These are phyloP conservation scores for Mirza zaza DNA, from an alignment of 2,113 vertebrate species.

Conservation along the genomic window DNA sequence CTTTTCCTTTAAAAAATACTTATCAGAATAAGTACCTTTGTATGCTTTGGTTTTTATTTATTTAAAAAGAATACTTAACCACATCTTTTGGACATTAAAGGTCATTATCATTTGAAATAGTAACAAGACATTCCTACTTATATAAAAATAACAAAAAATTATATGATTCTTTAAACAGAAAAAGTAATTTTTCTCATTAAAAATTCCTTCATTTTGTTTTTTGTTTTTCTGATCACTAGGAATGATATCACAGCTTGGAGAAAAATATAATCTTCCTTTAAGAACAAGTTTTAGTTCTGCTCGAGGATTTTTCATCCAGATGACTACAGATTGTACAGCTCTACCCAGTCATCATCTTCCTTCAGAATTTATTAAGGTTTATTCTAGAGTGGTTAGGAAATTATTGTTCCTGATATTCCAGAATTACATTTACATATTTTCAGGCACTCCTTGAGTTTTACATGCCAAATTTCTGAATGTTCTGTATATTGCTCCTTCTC, in stretches of 20 bases:
- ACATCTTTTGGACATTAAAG: conserved; percentile 30
- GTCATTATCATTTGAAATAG: not conserved
- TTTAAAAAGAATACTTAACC: not conserved
- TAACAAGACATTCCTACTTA: not conserved
- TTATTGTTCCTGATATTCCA: conserved; percentile 45
- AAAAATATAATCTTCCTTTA: conserved; percentile 92
- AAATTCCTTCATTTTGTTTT: not conserved
- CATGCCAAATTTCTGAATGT: not conserved
- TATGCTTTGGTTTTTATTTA: not conserved
- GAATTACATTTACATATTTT: not conserved
- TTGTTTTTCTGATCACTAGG: conserved; percentile 80
- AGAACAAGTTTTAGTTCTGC: conserved; percentile 94
- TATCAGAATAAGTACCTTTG: not conserved
- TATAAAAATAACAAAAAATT: conserved; percentile 39
- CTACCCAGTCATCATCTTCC: conserved; percentile 89
- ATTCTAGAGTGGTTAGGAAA: not conserved
- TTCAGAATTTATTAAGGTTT: conserved; percentile 96
- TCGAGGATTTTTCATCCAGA: conserved; percentile 96
- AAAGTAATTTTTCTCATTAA: conserved; percentile 11
- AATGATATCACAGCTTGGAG: conserved; percentile 91
- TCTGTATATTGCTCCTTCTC: not conserved
- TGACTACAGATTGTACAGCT: conserved; percentile 87
- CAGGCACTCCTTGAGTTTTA: not conserved
- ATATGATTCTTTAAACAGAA: not conserved
- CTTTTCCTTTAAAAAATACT: not conserved